Evolutionary conservation across 2,797 vertebrate species (phyloP).

Genomic region (Anguilla marmorata): DNA sequence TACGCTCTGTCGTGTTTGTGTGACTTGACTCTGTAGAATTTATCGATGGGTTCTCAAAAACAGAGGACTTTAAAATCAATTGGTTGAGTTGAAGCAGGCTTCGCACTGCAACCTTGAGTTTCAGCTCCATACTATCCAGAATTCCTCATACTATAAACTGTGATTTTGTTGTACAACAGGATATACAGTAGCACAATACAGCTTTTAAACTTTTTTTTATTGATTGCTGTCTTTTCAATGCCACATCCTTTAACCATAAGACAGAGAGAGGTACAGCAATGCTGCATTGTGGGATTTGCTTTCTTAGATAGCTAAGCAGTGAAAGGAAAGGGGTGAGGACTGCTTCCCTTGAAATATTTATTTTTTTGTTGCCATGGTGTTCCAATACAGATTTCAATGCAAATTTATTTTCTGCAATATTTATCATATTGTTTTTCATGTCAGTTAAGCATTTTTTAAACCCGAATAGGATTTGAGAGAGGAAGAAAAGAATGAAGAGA

Average conservation of each 20-base stretch:
- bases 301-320: constrained; percentile 23
- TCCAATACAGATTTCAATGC: not conserved
- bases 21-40: not conserved
- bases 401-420: not conserved
- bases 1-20: constrained; percentile 30
- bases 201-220: not conserved
- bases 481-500: not conserved
- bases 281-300: not conserved
- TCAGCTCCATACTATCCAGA: not conserved
- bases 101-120: constrained; percentile 5
- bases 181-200: not conserved
- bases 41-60: not conserved
- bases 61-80: not conserved
- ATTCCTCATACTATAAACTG: not conserved
- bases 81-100: not conserved
- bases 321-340: not conserved
- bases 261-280: constrained; percentile 24
- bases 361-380: not conserved
- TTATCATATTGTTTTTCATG: not conserved
- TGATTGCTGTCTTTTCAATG: not conserved
- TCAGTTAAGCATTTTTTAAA: not conserved
- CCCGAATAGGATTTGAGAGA: not conserved
- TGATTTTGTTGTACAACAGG: not conserved
- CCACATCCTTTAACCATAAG: not conserved
- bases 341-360: not conserved